A percentile compares a stretch with the other conserved stretches of the same genome.
Evolutionary conservation across 2,888 invertebrate genomes (phyloP).

Genomic region (Terebella lapidaria): DNA sequence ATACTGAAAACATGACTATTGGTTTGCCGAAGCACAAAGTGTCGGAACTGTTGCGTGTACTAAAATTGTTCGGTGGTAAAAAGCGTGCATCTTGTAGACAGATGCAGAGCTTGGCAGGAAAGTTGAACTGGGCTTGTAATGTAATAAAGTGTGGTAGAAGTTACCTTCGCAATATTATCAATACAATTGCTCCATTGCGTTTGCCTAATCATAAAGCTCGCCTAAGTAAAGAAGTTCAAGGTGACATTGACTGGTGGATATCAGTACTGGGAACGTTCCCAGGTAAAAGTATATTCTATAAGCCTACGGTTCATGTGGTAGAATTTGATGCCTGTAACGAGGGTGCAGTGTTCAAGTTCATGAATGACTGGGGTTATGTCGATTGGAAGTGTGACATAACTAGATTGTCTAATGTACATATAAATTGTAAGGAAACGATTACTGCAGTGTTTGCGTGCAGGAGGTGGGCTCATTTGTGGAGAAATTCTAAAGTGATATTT

Average conservation of each 20-base stretch:
- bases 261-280: neutral
- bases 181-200: neutral
- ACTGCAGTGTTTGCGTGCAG: neutral
- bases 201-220: neutral
- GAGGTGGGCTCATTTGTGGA: neutral
- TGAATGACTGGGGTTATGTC: too few species aligned
- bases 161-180: neutral
- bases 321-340: too few species aligned
- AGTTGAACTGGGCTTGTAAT: neutral
- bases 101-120: neutral
- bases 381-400: too few species aligned
- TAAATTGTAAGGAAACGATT: neutral
- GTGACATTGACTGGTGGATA: neutral
- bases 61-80: too few species aligned
- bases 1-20: too few species aligned
- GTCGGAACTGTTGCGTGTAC: too few species aligned
- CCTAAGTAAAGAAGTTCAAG: neutral
- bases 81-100: too few species aligned
- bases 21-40: too few species aligned
- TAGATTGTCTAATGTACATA: neutral
- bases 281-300: neutral
- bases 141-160: neutral
- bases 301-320: neutral
- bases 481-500: neutral
- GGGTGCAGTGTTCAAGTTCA: too few species aligned